phyloP scores from a whole-genome alignment of 2,888 invertebrate genomes.

The Byasa hedistus region DNA sequence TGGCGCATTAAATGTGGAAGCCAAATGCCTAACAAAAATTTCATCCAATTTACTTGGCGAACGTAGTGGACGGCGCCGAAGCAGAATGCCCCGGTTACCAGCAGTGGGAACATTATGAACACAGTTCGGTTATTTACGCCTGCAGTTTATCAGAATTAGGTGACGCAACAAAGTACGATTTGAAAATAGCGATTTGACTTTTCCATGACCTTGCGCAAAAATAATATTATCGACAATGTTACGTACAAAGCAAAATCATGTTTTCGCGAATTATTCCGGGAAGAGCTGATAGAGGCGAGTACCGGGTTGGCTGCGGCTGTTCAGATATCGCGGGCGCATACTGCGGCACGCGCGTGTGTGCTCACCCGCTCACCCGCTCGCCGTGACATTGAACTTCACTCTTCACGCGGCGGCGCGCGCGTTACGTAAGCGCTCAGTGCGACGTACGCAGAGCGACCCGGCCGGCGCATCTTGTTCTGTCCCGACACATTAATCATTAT shows the following conservation, averaged over 20 bases:
- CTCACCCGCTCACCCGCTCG: too few relatives aligned
- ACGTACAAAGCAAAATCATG: conserved; percentile 58
- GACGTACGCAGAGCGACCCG: conserved; percentile 33
- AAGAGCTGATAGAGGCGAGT: conserved; percentile 71
- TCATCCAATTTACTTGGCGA: too few relatives aligned
- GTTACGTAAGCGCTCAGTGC: conserved; percentile 62
- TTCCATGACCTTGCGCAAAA: conserved; percentile 70
- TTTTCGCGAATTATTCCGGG: conserved; percentile 74
- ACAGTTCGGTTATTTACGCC: too few relatives aligned
- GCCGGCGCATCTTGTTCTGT: conserved; percentile 31
- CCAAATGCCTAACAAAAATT: neutral
- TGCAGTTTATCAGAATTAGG: neutral
- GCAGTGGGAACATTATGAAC: too few relatives aligned
- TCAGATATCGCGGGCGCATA: conserved; percentile 60
- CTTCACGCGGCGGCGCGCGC: conserved; percentile 71
- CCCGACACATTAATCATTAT: neutral
- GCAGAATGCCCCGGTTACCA: too few relatives aligned
- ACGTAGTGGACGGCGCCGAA: too few relatives aligned
- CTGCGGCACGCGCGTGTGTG: conserved; percentile 41
- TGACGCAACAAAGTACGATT: conserved; percentile 31
- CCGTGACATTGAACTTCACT: conserved; percentile 79
- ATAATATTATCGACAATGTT: conserved; percentile 54
- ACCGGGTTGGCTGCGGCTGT: conserved; percentile 73
- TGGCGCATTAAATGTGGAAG: conserved; percentile 3
- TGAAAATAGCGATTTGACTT: conserved; percentile 58